Conservation (phyloP, 1,140 invertebrate species). For the Sitobion miscanthi region DNA sequence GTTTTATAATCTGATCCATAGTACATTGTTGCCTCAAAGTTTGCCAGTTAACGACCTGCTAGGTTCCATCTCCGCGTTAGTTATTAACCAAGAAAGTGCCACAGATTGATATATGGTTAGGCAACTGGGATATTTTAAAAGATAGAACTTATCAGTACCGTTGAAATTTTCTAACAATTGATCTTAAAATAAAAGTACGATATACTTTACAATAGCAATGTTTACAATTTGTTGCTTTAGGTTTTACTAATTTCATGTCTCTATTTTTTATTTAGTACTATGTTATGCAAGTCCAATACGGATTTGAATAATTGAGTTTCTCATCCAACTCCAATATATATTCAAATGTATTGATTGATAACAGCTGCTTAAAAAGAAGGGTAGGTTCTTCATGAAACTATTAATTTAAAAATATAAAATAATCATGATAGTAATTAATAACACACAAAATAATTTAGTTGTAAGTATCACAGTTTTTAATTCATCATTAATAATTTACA, state of each 20-base stretch:
- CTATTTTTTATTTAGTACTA: neutral
- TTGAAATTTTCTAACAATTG: too few relatives aligned
- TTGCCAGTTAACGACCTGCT: neutral
- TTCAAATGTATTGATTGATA: too few relatives aligned
- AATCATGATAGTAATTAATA: neutral
- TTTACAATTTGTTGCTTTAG: too few relatives aligned
- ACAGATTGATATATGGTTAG: neutral
- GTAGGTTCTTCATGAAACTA: neutral
- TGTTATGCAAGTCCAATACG: neutral
- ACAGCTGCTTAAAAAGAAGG: too few relatives aligned
- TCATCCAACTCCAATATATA: neutral
- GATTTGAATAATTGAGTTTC: neutral
- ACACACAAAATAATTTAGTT: slow-evolving; percentile 11
- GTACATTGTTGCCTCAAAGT: neutral
- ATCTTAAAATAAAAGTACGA: too few relatives aligned
- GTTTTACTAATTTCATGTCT: neutral
- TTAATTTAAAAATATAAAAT: neutral
- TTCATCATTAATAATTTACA: slow-evolving; percentile 56
- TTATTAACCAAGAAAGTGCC: neutral
- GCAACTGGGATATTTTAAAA: neutral
- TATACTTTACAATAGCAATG: too few relatives aligned
- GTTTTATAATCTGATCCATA: neutral
- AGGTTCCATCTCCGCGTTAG: neutral
- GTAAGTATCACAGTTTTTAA: slow-evolving; percentile 56
- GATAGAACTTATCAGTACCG: too few relatives aligned